Conservation (phyloP, 1,140 invertebrate species). For the Apis florea region DNA sequence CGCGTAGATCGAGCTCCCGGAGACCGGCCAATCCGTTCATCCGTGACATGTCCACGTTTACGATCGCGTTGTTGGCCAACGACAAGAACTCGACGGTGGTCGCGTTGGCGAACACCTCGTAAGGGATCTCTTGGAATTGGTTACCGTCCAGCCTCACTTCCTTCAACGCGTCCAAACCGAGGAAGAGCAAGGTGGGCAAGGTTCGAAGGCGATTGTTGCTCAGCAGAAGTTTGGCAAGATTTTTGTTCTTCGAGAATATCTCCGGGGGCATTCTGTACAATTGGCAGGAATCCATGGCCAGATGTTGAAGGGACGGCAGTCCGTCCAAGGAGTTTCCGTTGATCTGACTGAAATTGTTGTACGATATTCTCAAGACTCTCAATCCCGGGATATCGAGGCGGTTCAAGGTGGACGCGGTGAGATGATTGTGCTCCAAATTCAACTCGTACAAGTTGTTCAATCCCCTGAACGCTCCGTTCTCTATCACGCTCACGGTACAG, state of each 20-base stretch:
- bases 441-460: conserved; percentile 86
- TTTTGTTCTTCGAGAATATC: conserved; percentile 89
- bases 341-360: conserved; percentile 89
- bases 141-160: conserved; percentile 89
- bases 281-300: conserved; percentile 86
- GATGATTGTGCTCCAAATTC: conserved; percentile 87
- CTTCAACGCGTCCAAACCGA: conserved; percentile 85
- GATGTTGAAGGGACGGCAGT: conserved; percentile 87
- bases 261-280: conserved; percentile 85
- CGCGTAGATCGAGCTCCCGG: conserved; percentile 86
- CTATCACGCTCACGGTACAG: conserved; percentile 83
- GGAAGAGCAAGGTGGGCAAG: conserved; percentile 85
- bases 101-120: conserved; percentile 87
- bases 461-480: conserved; percentile 84
- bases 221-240: conserved; percentile 86
- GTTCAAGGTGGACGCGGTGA: conserved; percentile 85
- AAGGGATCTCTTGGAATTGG: conserved; percentile 87
- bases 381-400: conserved; percentile 88
- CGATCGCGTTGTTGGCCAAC: conserved; percentile 86
- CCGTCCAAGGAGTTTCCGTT: conserved; percentile 86
- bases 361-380: conserved; percentile 85
- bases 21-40: conserved; percentile 88
- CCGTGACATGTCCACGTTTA: conserved; percentile 87
- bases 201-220: conserved; percentile 85
- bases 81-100: conserved; percentile 87